Base-by-base conservation (phyloP, 2,888 invertebrate species). In the Arge pagana region DNA sequence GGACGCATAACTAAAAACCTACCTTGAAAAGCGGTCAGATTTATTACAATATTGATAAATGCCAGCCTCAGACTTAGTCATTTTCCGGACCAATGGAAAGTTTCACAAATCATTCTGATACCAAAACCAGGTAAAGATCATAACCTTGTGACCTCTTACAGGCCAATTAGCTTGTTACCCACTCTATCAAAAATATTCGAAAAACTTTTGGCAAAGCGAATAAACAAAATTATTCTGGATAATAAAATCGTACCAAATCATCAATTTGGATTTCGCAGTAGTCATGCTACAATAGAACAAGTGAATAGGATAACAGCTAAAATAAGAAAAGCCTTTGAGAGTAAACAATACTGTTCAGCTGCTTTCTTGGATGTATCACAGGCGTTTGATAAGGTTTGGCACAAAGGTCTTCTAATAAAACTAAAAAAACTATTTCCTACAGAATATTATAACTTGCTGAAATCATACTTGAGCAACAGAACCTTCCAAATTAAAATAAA, bases 371-470 rank as follows among this genome's bases (percentile, higher is more conserved):
- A 64, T 16, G 48, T 61, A 18, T 48, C 55, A 8, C 63, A 65
- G 40, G 63, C 65, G 3, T 67, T 66, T 45, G 64, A 67, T 41
- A 62, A 53, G 33, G 65, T 66, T 7, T 61, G 60, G 57, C 60
- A 62, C 23, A 40, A 45, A 26, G 61, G 61, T 7, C 50, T 58
- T 7, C 31, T 60, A 10, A 52, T 48, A 21, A 61, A 61, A 52
- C 41, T 60, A 6, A 60, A 61, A 37, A 45, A 50, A 16, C 13
- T 23, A 3, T 33, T 56, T 15, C 57, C 57, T 40, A n/a, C 37
- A 10, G 16, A 37, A 8, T n/a, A 15, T 4, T 58, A 48, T 41
- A 43, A 52, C 19, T 37, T 49, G 8, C 23, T 53, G 41, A 60
- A 60, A 61, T 57, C 57, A 1, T 56, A 61, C 16, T 42, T 58